Conservation (phyloP, 2,888 invertebrate genomes). For the Marasmarcha lunaedactyla region DNA sequence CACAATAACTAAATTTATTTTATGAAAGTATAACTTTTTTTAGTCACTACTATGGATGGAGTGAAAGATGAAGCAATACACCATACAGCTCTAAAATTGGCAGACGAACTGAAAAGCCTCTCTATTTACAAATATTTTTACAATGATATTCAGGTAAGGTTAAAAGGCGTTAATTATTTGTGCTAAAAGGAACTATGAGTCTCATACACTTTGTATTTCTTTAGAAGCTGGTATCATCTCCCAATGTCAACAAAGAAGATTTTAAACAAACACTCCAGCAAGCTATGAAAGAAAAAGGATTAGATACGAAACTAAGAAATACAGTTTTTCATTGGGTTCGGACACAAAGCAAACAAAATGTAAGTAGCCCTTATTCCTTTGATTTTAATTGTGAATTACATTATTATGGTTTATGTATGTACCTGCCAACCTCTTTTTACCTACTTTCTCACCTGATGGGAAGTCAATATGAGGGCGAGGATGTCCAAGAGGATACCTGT, state of each 20-base stretch:
- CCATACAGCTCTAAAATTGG: constrained; percentile 80
- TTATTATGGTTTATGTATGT: not conserved
- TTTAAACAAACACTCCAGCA: constrained; percentile 82
- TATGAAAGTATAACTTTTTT: constrained; percentile 14
- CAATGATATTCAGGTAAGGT: constrained; percentile 80
- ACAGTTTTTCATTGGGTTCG: constrained; percentile 87
- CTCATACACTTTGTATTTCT: constrained; percentile 10
- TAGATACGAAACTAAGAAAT: constrained; percentile 86
- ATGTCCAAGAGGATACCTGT: no score
- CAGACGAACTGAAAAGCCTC: constrained; percentile 82
- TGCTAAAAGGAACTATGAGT: not conserved
- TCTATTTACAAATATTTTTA: constrained; percentile 82
- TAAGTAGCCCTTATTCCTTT: constrained; percentile 25
- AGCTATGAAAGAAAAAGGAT: constrained; percentile 80
- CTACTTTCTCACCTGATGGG: not conserved
- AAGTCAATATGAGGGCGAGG: no score
- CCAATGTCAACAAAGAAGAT: constrained; percentile 80
- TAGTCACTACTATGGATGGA: constrained; percentile 49
- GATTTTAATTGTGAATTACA: constrained; percentile 7
- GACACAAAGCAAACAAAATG: constrained; percentile 54
- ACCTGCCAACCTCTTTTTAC: not conserved
- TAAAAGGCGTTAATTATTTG: no score
- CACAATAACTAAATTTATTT: constrained; percentile 34
- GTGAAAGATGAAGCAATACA: constrained; percentile 75
- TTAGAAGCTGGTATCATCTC: constrained; percentile 83